Conservation (phyloP, 2,888 invertebrate genomes). For the Leucophenga montana region DNA sequence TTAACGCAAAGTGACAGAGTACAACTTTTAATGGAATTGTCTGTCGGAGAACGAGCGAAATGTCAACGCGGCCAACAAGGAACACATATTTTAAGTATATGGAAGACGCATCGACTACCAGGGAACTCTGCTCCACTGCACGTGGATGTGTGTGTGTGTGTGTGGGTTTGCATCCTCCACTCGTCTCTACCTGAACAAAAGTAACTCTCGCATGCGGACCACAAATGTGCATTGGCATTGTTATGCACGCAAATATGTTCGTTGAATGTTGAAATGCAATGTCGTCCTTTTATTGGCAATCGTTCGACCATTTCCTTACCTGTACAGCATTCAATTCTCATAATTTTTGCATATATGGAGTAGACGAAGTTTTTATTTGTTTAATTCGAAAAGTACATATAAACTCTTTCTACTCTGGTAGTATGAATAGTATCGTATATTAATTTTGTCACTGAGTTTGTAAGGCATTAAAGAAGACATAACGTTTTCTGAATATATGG, state of each 20-base stretch:
- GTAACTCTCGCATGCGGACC: neutral
- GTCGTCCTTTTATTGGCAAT: constrained; percentile 21
- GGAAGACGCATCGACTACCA: constrained; percentile 11
- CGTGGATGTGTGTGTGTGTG: constrained; percentile 11
- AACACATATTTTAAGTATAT: neutral
- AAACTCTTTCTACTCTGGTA: too few relatives aligned
- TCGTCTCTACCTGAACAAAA: neutral
- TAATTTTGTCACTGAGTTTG: too few relatives aligned
- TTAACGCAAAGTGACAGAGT: constrained; percentile 65
- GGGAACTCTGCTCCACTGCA: constrained; percentile 17
- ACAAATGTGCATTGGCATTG: constrained; percentile 13
- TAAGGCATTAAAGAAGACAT: too few relatives aligned
- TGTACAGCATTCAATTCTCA: constrained; percentile 15
- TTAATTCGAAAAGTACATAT: neutral
- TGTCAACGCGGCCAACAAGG: neutral
- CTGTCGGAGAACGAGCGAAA: constrained; percentile 37
- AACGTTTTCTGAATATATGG: too few relatives aligned
- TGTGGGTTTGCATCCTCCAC: constrained; percentile 9
- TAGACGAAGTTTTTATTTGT: neutral
- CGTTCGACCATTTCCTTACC: constrained; percentile 3
- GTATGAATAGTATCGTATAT: too few relatives aligned
- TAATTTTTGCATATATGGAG: constrained; percentile 26
- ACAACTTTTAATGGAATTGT: constrained; percentile 68
- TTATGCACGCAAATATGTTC: constrained; percentile 23
- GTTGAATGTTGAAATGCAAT: constrained; percentile 20